Evolutionary conservation across 2,797 vertebrate genomes (phyloP), one percentile per base, ranked within the genome.

Genomic region (Hoplostethus atlanticus): DNA sequence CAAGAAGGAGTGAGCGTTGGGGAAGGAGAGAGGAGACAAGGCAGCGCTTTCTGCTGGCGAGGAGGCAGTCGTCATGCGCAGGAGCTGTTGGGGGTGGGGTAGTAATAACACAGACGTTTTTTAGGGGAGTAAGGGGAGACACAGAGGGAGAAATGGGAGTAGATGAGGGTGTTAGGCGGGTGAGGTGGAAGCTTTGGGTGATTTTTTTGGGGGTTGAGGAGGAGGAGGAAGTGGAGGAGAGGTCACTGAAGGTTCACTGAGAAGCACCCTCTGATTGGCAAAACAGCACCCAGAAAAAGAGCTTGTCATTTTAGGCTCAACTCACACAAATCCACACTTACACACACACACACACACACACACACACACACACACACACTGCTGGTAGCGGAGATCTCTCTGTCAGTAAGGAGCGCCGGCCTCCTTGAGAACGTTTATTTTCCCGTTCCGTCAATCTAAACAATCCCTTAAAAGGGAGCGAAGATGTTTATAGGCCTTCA

Each of bases 381-480:
- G 84, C 88, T 90, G 79, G 87, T 87, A 92, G 92, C 78, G 70
- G 84, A 81, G 90, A 93, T 85, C 78, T 83, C 83, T 92, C 83
- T 84, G 86, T 94, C 92, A 89, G 89, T 73, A 79, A 79, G 84
- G 79, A 91, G 87, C 73, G 68, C 81, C 77, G 78, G 90, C 87
- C 91, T 94, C 84, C 92, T 95, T 88, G 84, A 93, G 91, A 93
- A 90, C 77, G 93, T 95, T 95, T 95, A 95, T 95, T 95, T 95
- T 95, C 89, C 88, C 83, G 81, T 92, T 92, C 83, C 66, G 81
- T 93, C 91, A 90, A 91, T 93, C 93, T 94, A 95, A 95, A 95
- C 94, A 95, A 94, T 95, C 92, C 95, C 95, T 94, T 94, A 95
- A 95, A 95, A 95, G 94, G 95, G 86, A 91, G 89, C 76, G 80